Conservation (phyloP, 2,113 vertebrate genomes). For the Catagonus wagneri region DNA sequence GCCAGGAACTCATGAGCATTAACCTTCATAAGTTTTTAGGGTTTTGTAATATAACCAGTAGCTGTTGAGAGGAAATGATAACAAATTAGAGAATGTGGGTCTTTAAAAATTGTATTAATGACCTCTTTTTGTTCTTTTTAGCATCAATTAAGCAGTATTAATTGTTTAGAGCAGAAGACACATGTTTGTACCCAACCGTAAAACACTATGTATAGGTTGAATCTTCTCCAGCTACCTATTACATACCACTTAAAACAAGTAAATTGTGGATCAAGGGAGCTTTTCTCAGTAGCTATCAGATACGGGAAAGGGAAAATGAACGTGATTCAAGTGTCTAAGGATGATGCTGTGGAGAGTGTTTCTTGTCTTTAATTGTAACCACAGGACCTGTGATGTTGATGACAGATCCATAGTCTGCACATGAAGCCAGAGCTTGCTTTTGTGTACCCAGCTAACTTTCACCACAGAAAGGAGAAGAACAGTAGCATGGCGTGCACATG, state of each 20-base stretch:
- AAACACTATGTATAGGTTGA: not conserved
- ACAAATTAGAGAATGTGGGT: not conserved
- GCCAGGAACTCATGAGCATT: not conserved
- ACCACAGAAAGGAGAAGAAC: not conserved
- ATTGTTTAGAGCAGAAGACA: conserved; percentile 9
- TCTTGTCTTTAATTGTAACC: not conserved
- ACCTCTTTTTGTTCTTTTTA: not conserved
- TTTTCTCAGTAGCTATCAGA: not conserved
- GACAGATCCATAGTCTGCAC: not conserved
- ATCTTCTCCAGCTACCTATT: not conserved
- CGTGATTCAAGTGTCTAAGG: not conserved
- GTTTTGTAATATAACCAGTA: not conserved
- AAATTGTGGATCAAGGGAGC: not conserved
- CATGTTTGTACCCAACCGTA: not conserved
- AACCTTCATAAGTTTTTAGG: not conserved
- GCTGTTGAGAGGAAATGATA: not conserved
- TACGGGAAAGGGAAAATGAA: not conserved
- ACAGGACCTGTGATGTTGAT: not conserved
- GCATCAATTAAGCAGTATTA: not conserved
- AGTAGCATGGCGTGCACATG: not conserved
- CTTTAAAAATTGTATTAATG: conserved; percentile 1
- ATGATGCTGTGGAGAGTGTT: not conserved
- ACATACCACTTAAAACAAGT: conserved; percentile 23
- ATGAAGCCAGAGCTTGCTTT: not conserved
- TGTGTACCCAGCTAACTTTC: not conserved